Evolutionary conservation across 2,797 vertebrate genomes (phyloP).

Genomic region (Sebastes minor): DNA sequence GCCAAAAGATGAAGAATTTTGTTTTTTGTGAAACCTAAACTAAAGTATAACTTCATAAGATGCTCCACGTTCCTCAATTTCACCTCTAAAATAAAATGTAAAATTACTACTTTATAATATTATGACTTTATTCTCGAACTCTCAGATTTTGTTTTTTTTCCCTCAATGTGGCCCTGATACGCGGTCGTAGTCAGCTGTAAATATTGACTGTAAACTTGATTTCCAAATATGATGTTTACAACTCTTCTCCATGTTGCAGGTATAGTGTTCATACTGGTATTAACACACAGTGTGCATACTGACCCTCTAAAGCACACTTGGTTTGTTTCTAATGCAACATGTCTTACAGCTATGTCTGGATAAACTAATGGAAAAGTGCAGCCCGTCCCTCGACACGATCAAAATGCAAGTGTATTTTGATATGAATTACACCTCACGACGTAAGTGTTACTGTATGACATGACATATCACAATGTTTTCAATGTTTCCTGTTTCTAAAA

Average conservation of each 20-base stretch:
- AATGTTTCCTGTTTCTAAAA: not conserved
- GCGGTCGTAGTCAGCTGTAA: accelerated
- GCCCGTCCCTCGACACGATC: conserved; percentile 90
- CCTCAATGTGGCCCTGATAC: too few relatives aligned
- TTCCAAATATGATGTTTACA: not conserved
- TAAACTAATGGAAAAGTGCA: conserved; percentile 84
- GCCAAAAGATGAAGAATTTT: too few relatives aligned
- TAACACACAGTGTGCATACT: too few relatives aligned
- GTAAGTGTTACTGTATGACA: conserved; percentile 74
- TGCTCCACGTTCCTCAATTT: too few relatives aligned
- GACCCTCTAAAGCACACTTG: not conserved
- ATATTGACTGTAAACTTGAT: not conserved
- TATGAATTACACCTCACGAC: conserved; percentile 87
- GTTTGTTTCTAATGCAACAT: not conserved
- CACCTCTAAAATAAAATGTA: too few relatives aligned
- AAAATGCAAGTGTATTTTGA: conserved; percentile 97
- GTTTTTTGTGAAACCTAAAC: too few relatives aligned
- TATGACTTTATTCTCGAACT: too few relatives aligned
- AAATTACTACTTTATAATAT: too few relatives aligned
- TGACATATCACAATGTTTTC: not conserved
- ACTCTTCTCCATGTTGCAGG: not conserved
- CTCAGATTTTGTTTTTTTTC: too few relatives aligned
- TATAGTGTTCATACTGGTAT: not conserved
- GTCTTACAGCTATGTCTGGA: conserved; percentile 85
- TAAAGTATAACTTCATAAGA: too few relatives aligned